Base-by-base conservation (phyloP, 2,888 invertebrate species). In the Strigamia crassipes region DNA sequence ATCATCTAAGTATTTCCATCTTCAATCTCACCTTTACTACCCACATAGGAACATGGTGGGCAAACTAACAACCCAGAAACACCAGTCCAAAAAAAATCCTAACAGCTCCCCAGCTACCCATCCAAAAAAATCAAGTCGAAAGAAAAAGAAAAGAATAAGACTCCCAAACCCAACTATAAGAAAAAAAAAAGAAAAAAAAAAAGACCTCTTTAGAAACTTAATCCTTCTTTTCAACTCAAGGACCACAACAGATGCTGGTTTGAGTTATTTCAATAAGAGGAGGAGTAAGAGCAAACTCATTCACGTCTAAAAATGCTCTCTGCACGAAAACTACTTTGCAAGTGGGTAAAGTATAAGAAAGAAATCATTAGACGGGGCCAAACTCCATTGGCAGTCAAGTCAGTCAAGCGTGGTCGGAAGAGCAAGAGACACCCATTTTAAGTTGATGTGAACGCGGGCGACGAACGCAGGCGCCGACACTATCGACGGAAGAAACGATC, bases 351-450 rank as follows among this genome's bases (percentile, higher is more conserved):
- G 61, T 66, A 66, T 23, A 18, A 66, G 61, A 66, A 21, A 66
- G 61, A 66, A 66, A 66, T 66, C 61, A 66, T 66, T 66, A 66
- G 61, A n/a, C 23, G 61, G 9, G 61, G 23, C 61, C 61, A 21
- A 66, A 66, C 61, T 66, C 21, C 61, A 66, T 66, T 66, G 61
- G 61, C 8, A 66, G 61, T 66, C 61, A 66, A 66, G 61, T 66
- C 61, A 66, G 61, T 66, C 61, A 66, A 66, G 61, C 61, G 23
- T 21, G 21, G 21, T 15, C 13, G 61, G 21, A 66, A 23, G 23
- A 66, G 61, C 61, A 66, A 66, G 61, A 66, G 61, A 66, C 61
- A 66, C 61, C 61, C 61, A 66, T 66, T 66, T 66, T 66, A 66
- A 66, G 61, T 66, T 66, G 61, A 66, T 66, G 61, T 66, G 61